Evolutionary conservation across 1,140 invertebrate species (phyloP), one percentile per base, ranked within the genome.

Genomic region (Atopsyche davidsoni): DNA sequence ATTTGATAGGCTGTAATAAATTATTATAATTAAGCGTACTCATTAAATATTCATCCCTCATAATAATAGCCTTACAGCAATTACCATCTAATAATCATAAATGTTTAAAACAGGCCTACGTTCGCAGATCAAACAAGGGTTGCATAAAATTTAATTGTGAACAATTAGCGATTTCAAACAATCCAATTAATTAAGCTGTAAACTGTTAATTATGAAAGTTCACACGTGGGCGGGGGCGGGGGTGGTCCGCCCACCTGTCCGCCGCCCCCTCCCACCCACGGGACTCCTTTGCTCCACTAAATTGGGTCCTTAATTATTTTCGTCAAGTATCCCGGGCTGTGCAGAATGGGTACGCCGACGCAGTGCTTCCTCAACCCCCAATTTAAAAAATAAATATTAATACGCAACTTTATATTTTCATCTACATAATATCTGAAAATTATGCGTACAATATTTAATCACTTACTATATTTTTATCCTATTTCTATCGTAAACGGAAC

Each of bases 281-380:
- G 18, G 22, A 17, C 50, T 40, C 43, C 48, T 56, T 56, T 45
- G 45, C 44, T 47, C 31, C 50, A 46, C 50, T 49, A 57, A 57
- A 57, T 57, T 57, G 55, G 51, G 39, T 51, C 55, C 51, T 57
- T 57, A 57, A 57, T 57, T 57, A 57, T 57, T 57, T 57, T 57
- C 55, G 55, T 57, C 55, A 53, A 57, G 47, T 57, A 46, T 35
- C 55, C 49, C 44, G 49, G 36, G 41, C 46, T 49, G 47, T 46
- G 45, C 44, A 18, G 32, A 46, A 36, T 35, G 18, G 47, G 44
- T 36, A 46, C 24, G 34, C 45, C 13, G 16, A 31, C 19, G 14
- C 34, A 2, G 24, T 19, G 36, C 21, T 17, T 48, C 7, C 14
- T n/a, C n/a, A n/a, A n/a, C n/a, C n/a, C n/a, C n/a, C n/a, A n/a